Evolutionary conservation across 2,888 invertebrate species (phyloP).

Genomic region (Rhyacophila evoluta): DNA sequence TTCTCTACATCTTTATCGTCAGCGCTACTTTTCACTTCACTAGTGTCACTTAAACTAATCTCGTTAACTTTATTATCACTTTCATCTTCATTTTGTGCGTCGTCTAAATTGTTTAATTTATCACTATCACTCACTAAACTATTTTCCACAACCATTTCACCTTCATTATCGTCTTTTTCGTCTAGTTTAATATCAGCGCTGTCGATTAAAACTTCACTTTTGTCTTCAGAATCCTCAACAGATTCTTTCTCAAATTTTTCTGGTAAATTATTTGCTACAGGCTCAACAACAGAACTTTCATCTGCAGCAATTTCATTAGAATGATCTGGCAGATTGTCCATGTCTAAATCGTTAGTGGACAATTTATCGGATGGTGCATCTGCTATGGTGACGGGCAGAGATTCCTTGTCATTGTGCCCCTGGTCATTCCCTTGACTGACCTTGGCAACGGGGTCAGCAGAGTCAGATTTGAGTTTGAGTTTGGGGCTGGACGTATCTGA

Average conservation of each 20-base stretch:
- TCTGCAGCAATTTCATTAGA: not conserved
- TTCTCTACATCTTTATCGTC: conserved; percentile 56
- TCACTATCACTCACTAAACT: conserved; percentile 44
- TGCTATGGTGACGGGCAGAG: not conserved
- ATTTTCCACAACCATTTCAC: conserved; percentile 26
- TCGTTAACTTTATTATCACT: conserved; percentile 55
- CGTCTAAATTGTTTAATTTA: conserved; percentile 56
- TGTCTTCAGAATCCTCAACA: conserved; percentile 11
- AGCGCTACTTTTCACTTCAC: conserved; percentile 50
- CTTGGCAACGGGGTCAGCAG: not conserved
- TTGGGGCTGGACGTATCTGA: conserved; percentile 27
- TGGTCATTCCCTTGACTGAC: not conserved
- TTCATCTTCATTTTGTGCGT: conserved; percentile 56
- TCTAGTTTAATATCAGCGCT: not conserved
- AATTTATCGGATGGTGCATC: not conserved
- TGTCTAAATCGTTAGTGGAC: not conserved
- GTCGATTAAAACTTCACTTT: not conserved
- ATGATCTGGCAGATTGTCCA: not conserved
- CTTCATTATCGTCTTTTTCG: conserved; percentile 8
- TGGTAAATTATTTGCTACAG: not conserved
- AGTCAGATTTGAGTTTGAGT: conserved; percentile 23
- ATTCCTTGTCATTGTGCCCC: not conserved
- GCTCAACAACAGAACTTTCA: not conserved
- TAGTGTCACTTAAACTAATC: conserved; percentile 57
- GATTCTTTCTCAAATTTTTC: not conserved